Evolutionary conservation across 2,113 vertebrate species (phyloP).

Genomic region (Hemichromis elongatus): DNA sequence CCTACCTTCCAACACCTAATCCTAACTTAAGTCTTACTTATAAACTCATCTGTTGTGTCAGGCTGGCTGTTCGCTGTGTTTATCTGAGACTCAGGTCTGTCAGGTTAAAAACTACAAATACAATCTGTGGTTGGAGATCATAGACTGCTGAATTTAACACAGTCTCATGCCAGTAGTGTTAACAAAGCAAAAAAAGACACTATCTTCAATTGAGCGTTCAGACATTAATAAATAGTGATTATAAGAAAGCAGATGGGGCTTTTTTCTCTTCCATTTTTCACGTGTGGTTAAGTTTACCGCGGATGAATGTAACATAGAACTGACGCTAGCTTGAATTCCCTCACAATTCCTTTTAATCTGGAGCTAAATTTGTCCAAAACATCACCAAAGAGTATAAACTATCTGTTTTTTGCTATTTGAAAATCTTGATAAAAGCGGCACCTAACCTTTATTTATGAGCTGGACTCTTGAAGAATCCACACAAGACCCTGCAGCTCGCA

Average conservation of each 20-base stretch:
- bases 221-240: neutral
- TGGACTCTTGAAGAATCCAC: neutral
- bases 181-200: neutral
- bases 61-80: neutral
- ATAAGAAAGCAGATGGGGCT: neutral
- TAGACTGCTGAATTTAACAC: neutral
- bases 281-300: neutral
- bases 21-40: neutral
- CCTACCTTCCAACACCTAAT: neutral
- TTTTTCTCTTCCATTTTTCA: neutral
- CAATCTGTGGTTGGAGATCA: neutral
- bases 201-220: neutral
- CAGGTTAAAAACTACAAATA: neutral
- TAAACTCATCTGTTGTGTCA: neutral
- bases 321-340: neutral
- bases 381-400: accelerated
- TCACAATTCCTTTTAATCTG: neutral
- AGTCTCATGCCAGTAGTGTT: neutral
- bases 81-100: neutral
- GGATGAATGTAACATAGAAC: neutral
- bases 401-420: neutral
- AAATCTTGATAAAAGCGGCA: neutral
- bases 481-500: neutral
- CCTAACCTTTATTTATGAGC: conserved; percentile 23
- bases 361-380: neutral